Conservation (phyloP, 2,888 invertebrate species). For the Xestobium rufovillosum region DNA sequence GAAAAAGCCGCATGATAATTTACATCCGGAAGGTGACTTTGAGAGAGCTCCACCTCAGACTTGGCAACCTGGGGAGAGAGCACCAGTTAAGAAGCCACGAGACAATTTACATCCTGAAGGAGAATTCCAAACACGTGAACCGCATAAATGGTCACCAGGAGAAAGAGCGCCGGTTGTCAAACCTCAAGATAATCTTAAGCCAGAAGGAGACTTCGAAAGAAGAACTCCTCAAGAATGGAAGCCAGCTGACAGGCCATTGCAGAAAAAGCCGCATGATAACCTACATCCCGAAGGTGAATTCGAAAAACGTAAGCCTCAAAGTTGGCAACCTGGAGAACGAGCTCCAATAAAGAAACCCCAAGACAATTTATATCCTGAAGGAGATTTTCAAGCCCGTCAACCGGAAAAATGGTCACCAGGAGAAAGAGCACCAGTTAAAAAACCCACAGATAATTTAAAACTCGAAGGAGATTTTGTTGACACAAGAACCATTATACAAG, state of each 20-base stretch:
- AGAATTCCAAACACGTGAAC: conserved; percentile 45
- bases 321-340: conserved; percentile 42
- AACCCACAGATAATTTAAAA: conserved; percentile 40
- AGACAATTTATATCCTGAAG: conserved; percentile 47
- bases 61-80: conserved; percentile 32
- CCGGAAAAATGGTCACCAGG: conserved; percentile 32
- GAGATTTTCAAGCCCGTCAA: conserved; percentile 41
- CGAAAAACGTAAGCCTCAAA: conserved; percentile 33
- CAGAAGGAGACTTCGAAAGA: conserved; percentile 51
- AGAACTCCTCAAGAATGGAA: conserved; percentile 34
- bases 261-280: conserved; percentile 42
- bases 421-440: conserved; percentile 40
- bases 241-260: conserved; percentile 42
- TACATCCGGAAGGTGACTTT: conserved; percentile 55
- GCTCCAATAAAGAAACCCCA: conserved; percentile 39
- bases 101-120: conserved; percentile 53
- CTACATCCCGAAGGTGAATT: conserved; percentile 48
- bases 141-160: conserved; percentile 39
- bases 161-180: conserved; percentile 37
- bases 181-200: conserved; percentile 38
- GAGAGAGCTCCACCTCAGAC: conserved; percentile 45
- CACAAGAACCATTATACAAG: conserved; percentile 47
- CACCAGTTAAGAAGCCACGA: conserved; percentile 29
- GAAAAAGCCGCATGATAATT: conserved; percentile 55
- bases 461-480: conserved; percentile 45